These are phyloP conservation scores for Serripes groenlandicus DNA, from an alignment of 2,888 invertebrate species.

Conservation along the genomic window DNA sequence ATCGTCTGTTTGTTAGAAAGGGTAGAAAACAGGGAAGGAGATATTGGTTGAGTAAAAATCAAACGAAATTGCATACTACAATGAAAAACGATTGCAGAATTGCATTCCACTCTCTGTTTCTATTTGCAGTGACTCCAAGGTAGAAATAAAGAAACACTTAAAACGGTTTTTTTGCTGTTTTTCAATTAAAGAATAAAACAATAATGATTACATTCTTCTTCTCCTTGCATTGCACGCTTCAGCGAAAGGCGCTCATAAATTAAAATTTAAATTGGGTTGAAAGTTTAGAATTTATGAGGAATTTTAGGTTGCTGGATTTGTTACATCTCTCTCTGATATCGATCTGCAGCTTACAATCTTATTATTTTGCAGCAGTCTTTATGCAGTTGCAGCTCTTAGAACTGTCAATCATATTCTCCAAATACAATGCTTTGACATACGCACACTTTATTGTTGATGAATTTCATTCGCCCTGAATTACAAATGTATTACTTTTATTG, in stretches of 20 bases:
- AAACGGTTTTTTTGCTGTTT: slow-evolving; percentile 41
- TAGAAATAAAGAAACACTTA: slow-evolving; percentile 49
- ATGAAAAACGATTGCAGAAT: not conserved
- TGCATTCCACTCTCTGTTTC: not conserved
- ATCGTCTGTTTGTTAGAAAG: not conserved
- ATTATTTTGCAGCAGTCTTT: slow-evolving; percentile 8
- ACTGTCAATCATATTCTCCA: slow-evolving; percentile 7
- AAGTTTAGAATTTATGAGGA: slow-evolving; percentile 56
- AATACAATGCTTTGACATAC: not conserved
- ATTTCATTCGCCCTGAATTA: no score
- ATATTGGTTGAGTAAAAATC: not conserved
- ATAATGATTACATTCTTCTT: slow-evolving; percentile 44
- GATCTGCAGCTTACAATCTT: slow-evolving; percentile 1
- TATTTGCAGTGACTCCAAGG: slow-evolving; percentile 27
- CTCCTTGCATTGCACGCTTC: slow-evolving; percentile 19
- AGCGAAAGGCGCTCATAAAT: slow-evolving; percentile 15
- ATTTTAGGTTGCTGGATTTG: slow-evolving; percentile 19
- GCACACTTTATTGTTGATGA: not conserved
- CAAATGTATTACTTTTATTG: no score
- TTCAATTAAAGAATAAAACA: slow-evolving; percentile 59
- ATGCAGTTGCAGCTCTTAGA: slow-evolving; percentile 12
- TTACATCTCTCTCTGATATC: slow-evolving; percentile 15
- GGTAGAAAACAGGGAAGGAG: not conserved
- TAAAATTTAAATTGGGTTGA: slow-evolving; percentile 59
- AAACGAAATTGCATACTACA: not conserved